Base-by-base conservation (phyloP, 2,888 invertebrate species). In the Perithous albicinctus region DNA sequence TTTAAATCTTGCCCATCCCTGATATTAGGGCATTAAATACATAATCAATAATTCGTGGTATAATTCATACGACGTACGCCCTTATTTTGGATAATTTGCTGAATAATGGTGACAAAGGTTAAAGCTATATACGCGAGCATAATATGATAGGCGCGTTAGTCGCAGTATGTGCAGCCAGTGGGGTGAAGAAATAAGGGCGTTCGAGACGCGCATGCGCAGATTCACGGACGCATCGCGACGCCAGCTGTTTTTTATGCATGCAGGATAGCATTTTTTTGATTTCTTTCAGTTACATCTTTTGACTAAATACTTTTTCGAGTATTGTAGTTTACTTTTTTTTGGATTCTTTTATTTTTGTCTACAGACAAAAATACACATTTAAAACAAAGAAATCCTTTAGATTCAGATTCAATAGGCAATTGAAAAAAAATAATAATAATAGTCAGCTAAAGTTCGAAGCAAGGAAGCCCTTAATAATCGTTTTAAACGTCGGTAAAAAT, bases 31-130 rank as follows among this genome's bases (percentile, higher is more conserved):
- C n/a, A n/a, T n/a, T n/a, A n/a, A n/a, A n/a, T n/a, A n/a, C n/a
- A 7, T 59, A 32, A 59, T 59, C 32, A 15, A 59, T 59, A 18
- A 15, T 59, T 7, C 32, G 15, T 10, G 0, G 15, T 18, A 0
- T 6, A 18, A n/a, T 32, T 59, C 18, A 12, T 26, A 56, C 56
- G 59, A 18, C 59, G 15, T 59, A 18, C 15, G 59, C 15, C 32
- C 59, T 59, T 32, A 35, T 59, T 59, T 32, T 8, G 35, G 7
- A 29, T 59, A 59, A 59, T 59, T 59, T 59, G 59, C 32, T n/a
- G 59, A 32, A 59, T 59, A 59, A 59, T 32, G 59, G 59, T 32
- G 29, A 32, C 18, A 32, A 59, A 32, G 32, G 59, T 48, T 26
- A n/a, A 29, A 29, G 29, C n/a, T 56, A 29, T 56, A 54, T 4